Evolutionary conservation across 2,888 invertebrate species (phyloP).

Genomic region (Carterocephalus palaemon): DNA sequence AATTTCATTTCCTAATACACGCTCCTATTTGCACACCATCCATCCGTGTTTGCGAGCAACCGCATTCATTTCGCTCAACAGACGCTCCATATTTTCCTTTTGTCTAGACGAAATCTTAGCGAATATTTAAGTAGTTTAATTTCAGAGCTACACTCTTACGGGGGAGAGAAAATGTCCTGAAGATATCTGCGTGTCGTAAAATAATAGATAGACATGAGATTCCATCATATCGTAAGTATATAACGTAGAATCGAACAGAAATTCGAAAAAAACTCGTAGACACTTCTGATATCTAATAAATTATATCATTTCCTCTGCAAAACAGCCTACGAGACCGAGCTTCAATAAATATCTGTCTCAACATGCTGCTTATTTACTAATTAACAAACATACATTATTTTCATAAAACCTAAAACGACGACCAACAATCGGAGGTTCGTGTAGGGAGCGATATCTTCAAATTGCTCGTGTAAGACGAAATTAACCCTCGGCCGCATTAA

Average conservation of each 20-base stretch:
- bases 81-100: conserved; percentile 74
- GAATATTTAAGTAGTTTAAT: conserved; percentile 65
- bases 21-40: conserved; percentile 64
- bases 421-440: conserved; percentile 58
- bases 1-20: conserved; percentile 76
- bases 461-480: conserved; percentile 77
- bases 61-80: conserved; percentile 65
- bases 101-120: conserved; percentile 78
- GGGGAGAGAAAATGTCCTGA: neutral
- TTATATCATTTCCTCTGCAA: too few relatives aligned
- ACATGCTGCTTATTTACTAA: too few relatives aligned
- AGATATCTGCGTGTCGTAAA: neutral
- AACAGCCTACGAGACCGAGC: too few relatives aligned
- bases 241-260: too few relatives aligned
- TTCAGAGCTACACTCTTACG: conserved; percentile 23
- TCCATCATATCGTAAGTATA: too few relatives aligned
- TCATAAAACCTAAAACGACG: conserved; percentile 21
- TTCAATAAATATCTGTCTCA: too few relatives aligned
- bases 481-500: conserved; percentile 78
- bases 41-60: conserved; percentile 66
- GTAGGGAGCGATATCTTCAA: conserved; percentile 63
- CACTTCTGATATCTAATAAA: too few relatives aligned
- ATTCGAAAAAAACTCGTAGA: too few relatives aligned
- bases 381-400: conserved; percentile 18
- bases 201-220: too few relatives aligned